phyloP scores from a whole-genome alignment of 2,113 vertebrate species.

The Neolamprologus hecqui region DNA sequence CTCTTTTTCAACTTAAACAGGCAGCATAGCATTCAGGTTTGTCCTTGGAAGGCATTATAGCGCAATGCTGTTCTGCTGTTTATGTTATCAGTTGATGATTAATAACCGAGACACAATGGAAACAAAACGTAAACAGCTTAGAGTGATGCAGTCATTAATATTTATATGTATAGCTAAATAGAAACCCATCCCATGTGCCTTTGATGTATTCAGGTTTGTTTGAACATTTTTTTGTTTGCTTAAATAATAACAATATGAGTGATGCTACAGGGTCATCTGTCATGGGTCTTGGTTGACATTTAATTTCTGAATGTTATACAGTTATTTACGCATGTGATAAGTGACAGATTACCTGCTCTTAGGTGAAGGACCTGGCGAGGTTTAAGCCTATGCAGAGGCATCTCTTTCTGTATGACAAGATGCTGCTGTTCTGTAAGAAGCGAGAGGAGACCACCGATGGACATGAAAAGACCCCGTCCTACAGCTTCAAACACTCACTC shows the following conservation, averaged over 20 bases:
- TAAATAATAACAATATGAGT: background rate
- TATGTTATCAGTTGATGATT: background rate
- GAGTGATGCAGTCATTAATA: background rate
- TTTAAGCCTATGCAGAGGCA: slow-evolving; percentile 97
- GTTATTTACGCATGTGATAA: background rate
- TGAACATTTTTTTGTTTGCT: background rate
- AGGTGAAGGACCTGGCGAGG: slow-evolving; percentile 89
- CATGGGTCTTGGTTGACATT: background rate
- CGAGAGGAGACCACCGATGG: slow-evolving; percentile 82
- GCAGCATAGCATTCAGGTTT: background rate
- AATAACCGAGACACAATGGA: background rate
- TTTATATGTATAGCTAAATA: background rate
- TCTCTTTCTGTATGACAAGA: slow-evolving; percentile 88
- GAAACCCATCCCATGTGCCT: background rate
- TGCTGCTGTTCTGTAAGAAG: slow-evolving; percentile 91
- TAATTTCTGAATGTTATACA: background rate
- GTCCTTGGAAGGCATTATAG: background rate
- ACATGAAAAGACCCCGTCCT: slow-evolving; percentile 84
- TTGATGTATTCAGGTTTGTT: background rate
- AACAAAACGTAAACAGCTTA: background rate
- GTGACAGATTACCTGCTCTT: background rate
- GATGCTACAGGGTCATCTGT: background rate
- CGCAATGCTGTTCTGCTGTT: background rate
- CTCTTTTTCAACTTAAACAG: background rate
- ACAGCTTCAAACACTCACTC: slow-evolving; percentile 90